Percentiles rank a stretch among this genome's conserved stretches.
phyloP scores from a whole-genome alignment of 2,888 invertebrate genomes.

The Chironomus riparius region DNA sequence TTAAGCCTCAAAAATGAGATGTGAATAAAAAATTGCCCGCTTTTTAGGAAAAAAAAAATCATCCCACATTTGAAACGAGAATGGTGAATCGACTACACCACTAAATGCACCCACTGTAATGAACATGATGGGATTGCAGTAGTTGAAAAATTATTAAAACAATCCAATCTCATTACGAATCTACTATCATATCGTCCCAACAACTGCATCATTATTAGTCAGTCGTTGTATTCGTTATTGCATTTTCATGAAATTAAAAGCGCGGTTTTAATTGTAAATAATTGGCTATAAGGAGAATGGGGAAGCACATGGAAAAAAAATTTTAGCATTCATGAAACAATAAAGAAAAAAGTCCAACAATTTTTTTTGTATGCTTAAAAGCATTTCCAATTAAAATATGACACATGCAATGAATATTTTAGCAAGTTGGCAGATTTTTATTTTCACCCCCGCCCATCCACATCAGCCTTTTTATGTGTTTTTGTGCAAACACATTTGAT shows the following conservation, averaged over 20 bases:
- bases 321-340: not conserved
- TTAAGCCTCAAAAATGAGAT: no score
- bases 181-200: no score
- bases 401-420: not conserved
- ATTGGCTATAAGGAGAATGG: not conserved
- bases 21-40: no score
- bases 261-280: not conserved
- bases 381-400: not conserved
- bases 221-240: not conserved
- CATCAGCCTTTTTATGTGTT: no score
- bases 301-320: not conserved
- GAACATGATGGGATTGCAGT: not conserved
- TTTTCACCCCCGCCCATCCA: not conserved
- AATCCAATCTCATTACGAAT: no score
- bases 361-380: not conserved
- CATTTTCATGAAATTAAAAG: not conserved
- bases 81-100: no score
- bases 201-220: not conserved
- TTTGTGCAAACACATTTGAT: no score
- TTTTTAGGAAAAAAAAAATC: no score
- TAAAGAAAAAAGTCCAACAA: not conserved
- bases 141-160: no score
- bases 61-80: no score
- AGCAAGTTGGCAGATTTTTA: not conserved
- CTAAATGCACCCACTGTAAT: not conserved